Evolutionary conservation across 2,797 vertebrate genomes (phyloP).

Genomic region (Rhincodon typus): DNA sequence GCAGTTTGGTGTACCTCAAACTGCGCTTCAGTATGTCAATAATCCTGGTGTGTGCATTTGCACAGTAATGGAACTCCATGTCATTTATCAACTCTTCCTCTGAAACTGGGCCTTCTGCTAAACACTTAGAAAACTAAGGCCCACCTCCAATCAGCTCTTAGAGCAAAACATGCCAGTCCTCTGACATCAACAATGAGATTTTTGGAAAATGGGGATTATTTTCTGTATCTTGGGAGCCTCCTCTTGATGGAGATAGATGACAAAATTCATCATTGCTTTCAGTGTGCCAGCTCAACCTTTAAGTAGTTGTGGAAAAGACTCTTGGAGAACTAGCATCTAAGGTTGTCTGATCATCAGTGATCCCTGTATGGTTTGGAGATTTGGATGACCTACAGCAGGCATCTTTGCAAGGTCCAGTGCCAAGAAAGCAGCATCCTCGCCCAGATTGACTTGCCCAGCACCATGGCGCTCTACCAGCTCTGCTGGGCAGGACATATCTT

Average conservation of each 20-base stretch:
- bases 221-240: background rate
- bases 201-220: background rate
- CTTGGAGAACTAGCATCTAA: background rate
- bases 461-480: background rate
- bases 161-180: background rate
- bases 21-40: too few relatives aligned
- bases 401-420: background rate
- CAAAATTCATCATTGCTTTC: background rate
- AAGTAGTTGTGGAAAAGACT: background rate
- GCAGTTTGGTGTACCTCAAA: background rate
- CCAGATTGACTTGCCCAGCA: background rate
- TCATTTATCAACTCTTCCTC: background rate
- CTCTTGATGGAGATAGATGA: background rate
- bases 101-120: background rate
- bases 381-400: background rate
- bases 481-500: background rate
- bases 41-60: background rate
- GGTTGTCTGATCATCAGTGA: background rate
- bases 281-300: background rate
- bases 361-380: too few relatives aligned
- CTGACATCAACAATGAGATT: background rate
- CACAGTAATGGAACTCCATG: too few relatives aligned
- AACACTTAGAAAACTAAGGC: background rate
- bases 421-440: background rate
- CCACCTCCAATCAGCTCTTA: background rate